Evolutionary conservation across 2,888 invertebrate genomes (phyloP).

Genomic region (Brachyptera putata): DNA sequence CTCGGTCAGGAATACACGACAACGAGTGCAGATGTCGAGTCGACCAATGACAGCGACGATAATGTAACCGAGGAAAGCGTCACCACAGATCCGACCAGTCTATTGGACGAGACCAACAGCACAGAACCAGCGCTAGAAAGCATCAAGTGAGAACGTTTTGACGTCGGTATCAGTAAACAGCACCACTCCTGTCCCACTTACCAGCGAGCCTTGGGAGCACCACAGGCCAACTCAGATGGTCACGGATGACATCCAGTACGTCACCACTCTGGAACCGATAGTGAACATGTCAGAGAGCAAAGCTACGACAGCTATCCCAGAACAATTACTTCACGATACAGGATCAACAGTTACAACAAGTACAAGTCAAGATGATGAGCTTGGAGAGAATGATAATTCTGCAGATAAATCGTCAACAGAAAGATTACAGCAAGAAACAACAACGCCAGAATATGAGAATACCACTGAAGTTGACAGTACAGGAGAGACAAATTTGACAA

Average conservation of each 20-base stretch:
- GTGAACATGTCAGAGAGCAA: neutral
- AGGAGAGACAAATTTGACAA: conserved; percentile 1
- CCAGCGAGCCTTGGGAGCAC: neutral
- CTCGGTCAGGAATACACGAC: neutral
- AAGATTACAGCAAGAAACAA: neutral
- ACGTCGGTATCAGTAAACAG: too few relatives aligned
- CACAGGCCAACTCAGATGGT: conserved; percentile 18
- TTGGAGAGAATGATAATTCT: neutral
- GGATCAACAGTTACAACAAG: neutral
- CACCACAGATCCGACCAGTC: too few relatives aligned
- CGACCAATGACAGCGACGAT: neutral
- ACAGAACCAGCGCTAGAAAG: too few relatives aligned
- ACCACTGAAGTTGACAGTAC: neutral
- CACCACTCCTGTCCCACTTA: neutral
- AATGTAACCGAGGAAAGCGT: too few relatives aligned
- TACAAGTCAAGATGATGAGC: neutral
- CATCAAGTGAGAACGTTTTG: neutral
- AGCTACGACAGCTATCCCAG: neutral
- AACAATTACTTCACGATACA: neutral
- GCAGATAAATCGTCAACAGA: neutral
- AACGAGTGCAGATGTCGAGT: neutral
- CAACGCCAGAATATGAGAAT: neutral
- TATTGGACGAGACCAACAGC: too few relatives aligned
- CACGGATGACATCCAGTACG: conserved; percentile 13
- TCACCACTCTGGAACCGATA: neutral